These are phyloP conservation scores for Enteromius afrohamiltoni DNA, from an alignment of 2,797 vertebrate species.

Conservation along the genomic window DNA sequence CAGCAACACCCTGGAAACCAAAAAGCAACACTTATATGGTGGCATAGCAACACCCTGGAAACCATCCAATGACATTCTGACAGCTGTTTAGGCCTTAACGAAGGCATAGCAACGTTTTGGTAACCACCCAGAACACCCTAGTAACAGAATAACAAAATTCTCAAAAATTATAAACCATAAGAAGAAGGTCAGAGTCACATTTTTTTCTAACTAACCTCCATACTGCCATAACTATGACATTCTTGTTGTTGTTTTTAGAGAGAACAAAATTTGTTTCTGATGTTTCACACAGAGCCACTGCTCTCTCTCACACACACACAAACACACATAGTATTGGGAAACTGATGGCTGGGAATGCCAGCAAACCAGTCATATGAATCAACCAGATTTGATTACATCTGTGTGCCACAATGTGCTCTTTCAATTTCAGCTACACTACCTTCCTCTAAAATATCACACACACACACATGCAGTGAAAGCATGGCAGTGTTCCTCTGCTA, in stretches of 20 bases:
- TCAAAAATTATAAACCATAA: not conserved
- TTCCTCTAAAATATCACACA: conserved; percentile 59
- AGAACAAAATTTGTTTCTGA: not conserved
- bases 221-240: not conserved
- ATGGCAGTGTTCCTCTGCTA: conserved; percentile 25
- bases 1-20: not conserved
- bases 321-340: conserved; percentile 12
- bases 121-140: too few relatives aligned
- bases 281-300: not conserved
- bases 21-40: not conserved
- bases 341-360: conserved; percentile 28
- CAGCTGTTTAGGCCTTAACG: not conserved
- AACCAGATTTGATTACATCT: conserved; percentile 49
- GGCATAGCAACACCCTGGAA: not conserved
- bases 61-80: not conserved
- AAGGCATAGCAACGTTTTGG: not conserved
- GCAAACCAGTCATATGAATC: conserved; percentile 47
- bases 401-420: conserved; percentile 39
- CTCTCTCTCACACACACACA: not conserved
- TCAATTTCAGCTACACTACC: conserved; percentile 63
- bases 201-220: not conserved
- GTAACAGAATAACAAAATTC: too few relatives aligned
- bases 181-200: not conserved
- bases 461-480: conserved; percentile 8
- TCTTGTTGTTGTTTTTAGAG: not conserved